Base-by-base conservation (phyloP, 2,888 invertebrate genomes). In the Uloborus plumipes region DNA sequence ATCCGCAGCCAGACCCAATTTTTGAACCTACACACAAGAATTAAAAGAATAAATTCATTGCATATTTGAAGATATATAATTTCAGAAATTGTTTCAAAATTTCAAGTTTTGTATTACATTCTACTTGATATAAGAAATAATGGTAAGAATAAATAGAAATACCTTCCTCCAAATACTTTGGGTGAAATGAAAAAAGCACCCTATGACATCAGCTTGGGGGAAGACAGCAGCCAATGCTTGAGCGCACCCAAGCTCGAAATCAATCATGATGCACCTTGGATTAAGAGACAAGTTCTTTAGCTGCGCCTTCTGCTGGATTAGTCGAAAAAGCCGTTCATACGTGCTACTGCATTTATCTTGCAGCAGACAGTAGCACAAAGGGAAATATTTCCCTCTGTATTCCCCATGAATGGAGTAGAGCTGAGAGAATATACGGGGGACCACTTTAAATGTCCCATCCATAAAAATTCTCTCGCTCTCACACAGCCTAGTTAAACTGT, bases 391-490 rank as follows among this genome's bases (percentile, higher is more conserved):
- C 6, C 53, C 53, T 3, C 1, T 16, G n/a, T 16, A 15, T 7
- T 3, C 7, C 2, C 53, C 53, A 53, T 53, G 53, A 3, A 53
- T 53, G 15, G 53, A 16, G n/a, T 53, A 53, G 16, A 53, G 53
- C 6, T 53, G 53, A 6, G 2, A n/a, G 2, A 53, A 53, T 2
- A 53, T 53, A 3, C 53, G 7, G 6, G 53, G 53, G n/a, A 53
- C 53, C 2, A 53, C 7, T n/a, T 53, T 53, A 53, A 53, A 53
- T 53, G 53, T 53, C n/a, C 53, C 53, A 53, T 53, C 53, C n/a
- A n/a, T n/a, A n/a, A n/a, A n/a, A n/a, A n/a, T n/a, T n/a, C n/a
- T n/a, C n/a, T n/a, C n/a, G n/a, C n/a, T n/a, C n/a, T n/a, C n/a
- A n/a, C n/a, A n/a, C n/a, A n/a, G n/a, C n/a, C n/a, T n/a, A n/a